phyloP scores from a whole-genome alignment of 2,113 vertebrate genomes.

The Phaetusa simplex region DNA sequence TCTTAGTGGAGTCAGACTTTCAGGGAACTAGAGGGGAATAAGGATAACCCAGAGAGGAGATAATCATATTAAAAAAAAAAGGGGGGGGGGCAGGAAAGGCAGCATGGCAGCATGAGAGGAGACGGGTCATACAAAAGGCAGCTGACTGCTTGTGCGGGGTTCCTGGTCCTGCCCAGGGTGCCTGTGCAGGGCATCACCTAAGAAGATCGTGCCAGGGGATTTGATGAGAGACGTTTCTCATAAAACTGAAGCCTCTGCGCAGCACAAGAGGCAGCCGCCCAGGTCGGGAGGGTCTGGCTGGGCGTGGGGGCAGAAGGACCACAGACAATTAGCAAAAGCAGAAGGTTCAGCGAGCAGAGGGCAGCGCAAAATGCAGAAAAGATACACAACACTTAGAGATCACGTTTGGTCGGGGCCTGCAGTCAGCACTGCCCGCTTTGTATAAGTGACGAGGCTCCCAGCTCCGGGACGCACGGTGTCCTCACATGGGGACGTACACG shows the following conservation, averaged over 20 bases:
- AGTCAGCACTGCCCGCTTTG: fast-evolving
- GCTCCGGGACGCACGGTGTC: fast-evolving
- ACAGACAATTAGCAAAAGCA: fast-evolving
- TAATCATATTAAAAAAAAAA: neutral
- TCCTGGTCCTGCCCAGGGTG: neutral
- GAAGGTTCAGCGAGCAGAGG: neutral
- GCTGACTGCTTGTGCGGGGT: neutral
- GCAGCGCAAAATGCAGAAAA: neutral
- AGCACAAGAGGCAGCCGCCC: fast-evolving
- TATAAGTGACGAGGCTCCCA: fast-evolving
- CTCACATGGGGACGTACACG: fast-evolving
- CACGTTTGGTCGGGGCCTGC: fast-evolving
- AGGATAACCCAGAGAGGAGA: neutral
- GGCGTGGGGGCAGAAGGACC: neutral
- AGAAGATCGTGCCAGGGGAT: neutral
- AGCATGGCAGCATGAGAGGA: fast-evolving
- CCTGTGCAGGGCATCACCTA: neutral
- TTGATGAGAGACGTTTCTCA: neutral
- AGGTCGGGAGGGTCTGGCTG: neutral
- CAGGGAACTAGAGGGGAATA: neutral
- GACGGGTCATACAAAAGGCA: neutral
- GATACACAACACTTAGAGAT: neutral
- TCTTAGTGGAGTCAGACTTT: neutral
- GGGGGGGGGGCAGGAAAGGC: neutral
- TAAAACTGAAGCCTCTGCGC: fast-evolving